Evolutionary conservation across 2,888 invertebrate species (phyloP).

Genomic region (Cerceris ruficornis): DNA sequence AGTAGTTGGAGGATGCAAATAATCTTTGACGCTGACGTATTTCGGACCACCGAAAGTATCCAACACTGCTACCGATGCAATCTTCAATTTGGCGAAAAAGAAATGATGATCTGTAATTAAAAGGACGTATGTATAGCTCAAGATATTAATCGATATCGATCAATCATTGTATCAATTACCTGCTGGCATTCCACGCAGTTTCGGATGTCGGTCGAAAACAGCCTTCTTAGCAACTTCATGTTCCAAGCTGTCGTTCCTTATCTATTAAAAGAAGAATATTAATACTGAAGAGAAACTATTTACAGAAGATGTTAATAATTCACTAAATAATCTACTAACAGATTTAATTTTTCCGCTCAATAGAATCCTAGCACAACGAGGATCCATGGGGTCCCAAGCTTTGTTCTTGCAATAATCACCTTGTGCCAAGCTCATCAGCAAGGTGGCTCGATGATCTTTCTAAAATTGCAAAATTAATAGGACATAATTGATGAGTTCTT

Average conservation of each 20-base stretch:
- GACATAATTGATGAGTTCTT: not conserved
- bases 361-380: conserved; percentile 89
- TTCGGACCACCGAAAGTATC: conserved; percentile 93
- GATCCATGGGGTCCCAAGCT: conserved; percentile 89
- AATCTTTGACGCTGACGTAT: conserved; percentile 86
- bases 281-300: conserved; percentile 2
- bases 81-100: conserved; percentile 90
- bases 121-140: not conserved
- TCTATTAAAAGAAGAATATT: conserved; percentile 78
- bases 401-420: conserved; percentile 86
- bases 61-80: conserved; percentile 88
- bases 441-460: conserved; percentile 86
- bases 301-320: not conserved
- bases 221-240: conserved; percentile 85
- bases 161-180: conserved; percentile 51
- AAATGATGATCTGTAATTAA: conserved; percentile 88
- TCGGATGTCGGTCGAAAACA: conserved; percentile 88
- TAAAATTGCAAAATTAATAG: conserved; percentile 69
- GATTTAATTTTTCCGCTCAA: conserved; percentile 86
- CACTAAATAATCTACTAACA: conserved; percentile 80
- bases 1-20: conserved; percentile 80
- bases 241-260: conserved; percentile 84
- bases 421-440: conserved; percentile 88
- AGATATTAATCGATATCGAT: not conserved
- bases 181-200: conserved; percentile 86